Evolutionary conservation across 2,113 vertebrate species (phyloP), one percentile per base, ranked within the genome.

Genomic region (Lophius piscatorius): DNA sequence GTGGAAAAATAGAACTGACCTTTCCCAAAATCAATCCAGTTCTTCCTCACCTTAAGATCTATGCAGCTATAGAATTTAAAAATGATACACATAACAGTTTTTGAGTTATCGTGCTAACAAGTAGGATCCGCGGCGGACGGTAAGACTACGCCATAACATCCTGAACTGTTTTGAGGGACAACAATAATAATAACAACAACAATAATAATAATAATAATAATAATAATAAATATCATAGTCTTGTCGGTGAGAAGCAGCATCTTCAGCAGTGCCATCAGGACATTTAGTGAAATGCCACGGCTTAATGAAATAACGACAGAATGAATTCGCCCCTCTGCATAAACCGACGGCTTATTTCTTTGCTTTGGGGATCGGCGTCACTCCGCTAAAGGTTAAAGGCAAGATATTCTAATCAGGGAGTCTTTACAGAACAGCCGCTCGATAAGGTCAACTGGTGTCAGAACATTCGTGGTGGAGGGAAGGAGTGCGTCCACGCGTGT

Each of bases 381-480:
- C 74, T 90, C 78, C 33, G 51, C 49, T 84, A 88, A 90, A 90
- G 86, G 86, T 90, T 87, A 87, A 88, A 85, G 76, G 76, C 71
- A 87, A 86, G 76, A 76, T 90, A 90, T 90, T 90, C 86, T 86
- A 87, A 90, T 88, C 85, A 88, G 88, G 81, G 64, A 86, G 72
- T 86, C 88, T 86, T 88, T 86, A 87, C 85, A 86, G 85, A 85
- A 83, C 74, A 80, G 74, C 69, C 76, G 65, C 86, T 87, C 86
- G 83, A 90, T 87, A 90, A 88, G 88, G 88, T 87, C 86, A 88
- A 83, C 84, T 80, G 63, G 81, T 87, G 88, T 90, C 86, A 86
- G 74, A 84, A 79, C 83, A 84, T 76, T 77, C 22, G 71, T 68
- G 63, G 50, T 36, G 55, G 66, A 62, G 65, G 61, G 49, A 50